Percentiles rank a stretch among this genome's conserved stretches.
Evolutionary conservation across 2,888 invertebrate species (phyloP).

Genomic region (Pseudococcus jackbeardsleyi): DNA sequence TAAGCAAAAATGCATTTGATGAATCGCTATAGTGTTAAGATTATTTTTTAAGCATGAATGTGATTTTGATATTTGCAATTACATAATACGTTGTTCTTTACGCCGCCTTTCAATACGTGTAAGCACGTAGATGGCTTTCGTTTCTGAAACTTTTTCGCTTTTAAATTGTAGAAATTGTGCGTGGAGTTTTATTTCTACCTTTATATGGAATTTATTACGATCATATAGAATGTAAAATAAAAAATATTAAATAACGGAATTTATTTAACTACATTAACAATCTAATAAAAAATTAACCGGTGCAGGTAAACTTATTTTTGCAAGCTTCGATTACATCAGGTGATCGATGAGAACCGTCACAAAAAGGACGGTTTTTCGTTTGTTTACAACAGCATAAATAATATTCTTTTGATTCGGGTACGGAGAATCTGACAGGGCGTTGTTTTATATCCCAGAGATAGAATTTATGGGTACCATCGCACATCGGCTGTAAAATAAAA

Average conservation of each 20-base stretch:
- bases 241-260: constrained; percentile 31
- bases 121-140: constrained; percentile 28
- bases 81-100: constrained; percentile 36
- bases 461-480: constrained; percentile 92
- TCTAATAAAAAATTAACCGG: constrained; percentile 19
- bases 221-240: constrained; percentile 58
- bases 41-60: constrained; percentile 39
- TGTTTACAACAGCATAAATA: constrained; percentile 99
- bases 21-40: constrained; percentile 35
- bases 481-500: constrained; percentile 80
- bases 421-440: constrained; percentile 85
- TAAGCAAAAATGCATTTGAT: constrained; percentile 34
- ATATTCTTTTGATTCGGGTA: constrained; percentile 89
- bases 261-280: constrained; percentile 8
- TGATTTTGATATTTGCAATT: constrained; percentile 50
- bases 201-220: constrained; percentile 58
- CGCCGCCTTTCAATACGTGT: constrained; percentile 1
- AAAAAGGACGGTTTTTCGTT: constrained; percentile 92
- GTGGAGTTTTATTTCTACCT: constrained; percentile 58
- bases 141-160: constrained; percentile 14
- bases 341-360: constrained; percentile 93
- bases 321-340: constrained; percentile 74
- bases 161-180: constrained; percentile 43
- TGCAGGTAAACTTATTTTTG: constrained; percentile 46
- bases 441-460: constrained; percentile 80